phyloP scores from a whole-genome alignment of 2,888 invertebrate genomes.

The Eupsilia transversa region DNA sequence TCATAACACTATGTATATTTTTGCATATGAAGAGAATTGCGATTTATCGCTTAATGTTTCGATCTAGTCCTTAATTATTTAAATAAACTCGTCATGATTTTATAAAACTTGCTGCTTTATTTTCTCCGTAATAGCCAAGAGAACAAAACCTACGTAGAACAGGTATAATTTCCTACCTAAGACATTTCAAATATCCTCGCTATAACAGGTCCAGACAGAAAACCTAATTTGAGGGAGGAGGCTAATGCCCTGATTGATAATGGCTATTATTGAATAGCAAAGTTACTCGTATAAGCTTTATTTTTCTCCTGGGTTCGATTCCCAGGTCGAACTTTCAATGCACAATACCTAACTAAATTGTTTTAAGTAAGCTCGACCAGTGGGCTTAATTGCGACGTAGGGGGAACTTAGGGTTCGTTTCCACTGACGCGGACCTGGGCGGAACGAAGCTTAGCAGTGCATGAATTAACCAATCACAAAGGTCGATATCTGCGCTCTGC shows the following conservation, averaged over 20 bases:
- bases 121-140: not conserved
- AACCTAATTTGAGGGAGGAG: not conserved
- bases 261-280: too few species aligned
- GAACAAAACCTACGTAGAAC: not conserved
- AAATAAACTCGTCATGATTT: conserved; percentile 73
- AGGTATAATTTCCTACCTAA: not conserved
- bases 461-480: too few species aligned
- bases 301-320: conserved; percentile 40
- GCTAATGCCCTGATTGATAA: not conserved
- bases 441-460: too few species aligned
- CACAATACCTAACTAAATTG: not conserved
- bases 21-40: conserved; percentile 84
- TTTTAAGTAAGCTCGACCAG: not conserved
- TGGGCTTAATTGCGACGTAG: not conserved
- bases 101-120: conserved; percentile 63
- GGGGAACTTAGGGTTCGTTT: too few species aligned
- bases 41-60: conserved; percentile 82
- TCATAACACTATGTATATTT: conserved; percentile 77
- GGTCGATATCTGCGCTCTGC: too few species aligned
- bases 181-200: not conserved
- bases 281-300: too few species aligned
- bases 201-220: not conserved
- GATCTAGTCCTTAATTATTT: conserved; percentile 87
- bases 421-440: too few species aligned
- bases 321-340: not conserved